Evolutionary conservation across 2,888 invertebrate species (phyloP).

Genomic region (Emmelina monodactyla): DNA sequence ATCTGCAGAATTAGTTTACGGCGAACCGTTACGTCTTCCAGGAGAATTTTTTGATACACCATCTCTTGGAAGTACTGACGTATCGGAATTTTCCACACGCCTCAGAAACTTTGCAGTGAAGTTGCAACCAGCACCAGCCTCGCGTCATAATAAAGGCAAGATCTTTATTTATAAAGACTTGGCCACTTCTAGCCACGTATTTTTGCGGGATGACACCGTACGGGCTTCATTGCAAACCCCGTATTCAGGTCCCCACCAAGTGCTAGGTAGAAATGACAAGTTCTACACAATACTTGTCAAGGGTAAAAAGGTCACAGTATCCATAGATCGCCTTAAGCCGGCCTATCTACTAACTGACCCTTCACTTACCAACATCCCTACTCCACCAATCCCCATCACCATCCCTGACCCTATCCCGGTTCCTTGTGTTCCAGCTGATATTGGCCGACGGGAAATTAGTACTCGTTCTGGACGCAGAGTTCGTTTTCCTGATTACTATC

Average conservation of each 20-base stretch:
- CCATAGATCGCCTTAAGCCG: slow-evolving; percentile 18
- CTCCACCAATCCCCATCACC: no score
- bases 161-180: slow-evolving; percentile 3
- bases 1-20: slow-evolving; percentile 17
- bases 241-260: background rate
- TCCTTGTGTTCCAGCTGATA: no score
- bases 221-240: background rate
- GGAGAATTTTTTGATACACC: slow-evolving; percentile 11
- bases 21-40: slow-evolving; percentile 15
- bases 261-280: slow-evolving; percentile 15
- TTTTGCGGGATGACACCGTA: background rate
- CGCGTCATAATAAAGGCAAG: background rate
- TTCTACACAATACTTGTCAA: slow-evolving; percentile 8
- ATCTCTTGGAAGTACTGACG: background rate
- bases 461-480: no score
- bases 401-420: no score
- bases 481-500: no score
- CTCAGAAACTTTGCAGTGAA: background rate
- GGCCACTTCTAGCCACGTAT: background rate
- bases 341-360: slow-evolving; percentile 15
- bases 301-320: slow-evolving; percentile 10
- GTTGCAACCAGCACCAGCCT: background rate
- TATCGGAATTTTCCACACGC: slow-evolving; percentile 1
- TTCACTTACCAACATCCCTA: no score
- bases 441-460: no score